Conservation (phyloP, 2,113 vertebrate species). For the Scophthalmus maximus region DNA sequence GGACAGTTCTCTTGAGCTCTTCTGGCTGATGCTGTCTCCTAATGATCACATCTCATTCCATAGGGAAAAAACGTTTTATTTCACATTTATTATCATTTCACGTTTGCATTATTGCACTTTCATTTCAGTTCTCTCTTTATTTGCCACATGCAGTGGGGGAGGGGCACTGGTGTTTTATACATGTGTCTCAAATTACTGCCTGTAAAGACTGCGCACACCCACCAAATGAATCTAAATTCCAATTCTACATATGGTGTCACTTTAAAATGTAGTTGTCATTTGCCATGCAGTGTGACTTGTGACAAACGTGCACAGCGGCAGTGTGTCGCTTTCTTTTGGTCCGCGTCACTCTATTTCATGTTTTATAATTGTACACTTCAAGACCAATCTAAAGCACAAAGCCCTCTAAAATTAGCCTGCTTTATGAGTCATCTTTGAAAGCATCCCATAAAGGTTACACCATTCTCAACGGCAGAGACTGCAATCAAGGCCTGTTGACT, state of each 20-base stretch:
- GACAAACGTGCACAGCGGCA: slow-evolving; percentile 25
- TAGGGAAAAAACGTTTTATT: neutral
- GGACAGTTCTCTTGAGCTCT: neutral
- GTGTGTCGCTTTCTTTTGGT: slow-evolving; percentile 38
- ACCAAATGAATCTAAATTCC: slow-evolving; percentile 14
- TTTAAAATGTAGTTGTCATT: slow-evolving; percentile 5
- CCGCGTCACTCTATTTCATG: slow-evolving; percentile 65
- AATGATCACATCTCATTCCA: neutral
- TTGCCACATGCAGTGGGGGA: slow-evolving; percentile 2
- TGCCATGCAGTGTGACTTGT: slow-evolving; percentile 18
- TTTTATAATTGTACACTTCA: slow-evolving; percentile 77
- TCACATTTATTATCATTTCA: too few relatives aligned
- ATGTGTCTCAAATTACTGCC: slow-evolving; percentile 43
- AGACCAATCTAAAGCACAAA: slow-evolving; percentile 69
- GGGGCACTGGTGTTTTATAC: neutral
- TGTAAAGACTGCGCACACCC: slow-evolving; percentile 6
- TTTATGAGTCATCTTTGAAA: slow-evolving; percentile 81
- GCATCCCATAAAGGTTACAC: slow-evolving; percentile 81
- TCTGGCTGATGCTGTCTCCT: neutral
- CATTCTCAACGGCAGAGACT: slow-evolving; percentile 77
- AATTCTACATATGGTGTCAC: slow-evolving; percentile 14
- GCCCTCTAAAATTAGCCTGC: slow-evolving; percentile 78
- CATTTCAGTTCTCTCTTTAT: neutral
- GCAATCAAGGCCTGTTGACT: slow-evolving; percentile 68
- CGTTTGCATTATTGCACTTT: slow-evolving; percentile 27